Conservation (phyloP, 2,888 invertebrate genomes). For the Notocelia uddmanniana region DNA sequence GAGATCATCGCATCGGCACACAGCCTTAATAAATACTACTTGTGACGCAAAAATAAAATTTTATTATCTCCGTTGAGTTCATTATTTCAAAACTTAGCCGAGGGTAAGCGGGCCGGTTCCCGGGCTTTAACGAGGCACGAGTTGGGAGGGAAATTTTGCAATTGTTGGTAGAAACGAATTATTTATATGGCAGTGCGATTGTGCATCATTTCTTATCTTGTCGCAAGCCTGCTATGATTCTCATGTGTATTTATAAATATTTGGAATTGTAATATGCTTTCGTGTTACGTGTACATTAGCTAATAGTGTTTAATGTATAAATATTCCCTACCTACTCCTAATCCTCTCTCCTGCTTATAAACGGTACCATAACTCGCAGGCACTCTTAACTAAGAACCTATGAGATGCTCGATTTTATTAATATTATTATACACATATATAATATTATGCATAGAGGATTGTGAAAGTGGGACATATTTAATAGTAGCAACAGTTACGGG, state of each 20-base stretch:
- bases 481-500: no score
- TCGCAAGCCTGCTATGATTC: background rate
- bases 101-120: slow-evolving; percentile 59
- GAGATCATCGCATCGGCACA: slow-evolving; percentile 71
- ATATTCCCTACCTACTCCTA: no score
- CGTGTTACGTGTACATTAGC: no score
- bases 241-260: background rate
- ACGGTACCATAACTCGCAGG: no score
- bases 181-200: slow-evolving; percentile 19
- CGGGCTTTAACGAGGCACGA: slow-evolving; percentile 68
- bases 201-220: background rate
- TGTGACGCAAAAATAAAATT: slow-evolving; percentile 75
- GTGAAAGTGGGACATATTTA: no score
- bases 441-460: no score
- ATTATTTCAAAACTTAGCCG: slow-evolving; percentile 76
- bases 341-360: no score
- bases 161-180: slow-evolving; percentile 53
- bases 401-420: no score
- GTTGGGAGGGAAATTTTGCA: slow-evolving; percentile 58
- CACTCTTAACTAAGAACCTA: no score
- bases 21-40: slow-evolving; percentile 74
- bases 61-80: slow-evolving; percentile 77
- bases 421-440: no score
- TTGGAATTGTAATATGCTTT: background rate
- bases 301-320: no score